phyloP scores from a whole-genome alignment of 1,140 invertebrate species.

The Vanessa atalanta region DNA sequence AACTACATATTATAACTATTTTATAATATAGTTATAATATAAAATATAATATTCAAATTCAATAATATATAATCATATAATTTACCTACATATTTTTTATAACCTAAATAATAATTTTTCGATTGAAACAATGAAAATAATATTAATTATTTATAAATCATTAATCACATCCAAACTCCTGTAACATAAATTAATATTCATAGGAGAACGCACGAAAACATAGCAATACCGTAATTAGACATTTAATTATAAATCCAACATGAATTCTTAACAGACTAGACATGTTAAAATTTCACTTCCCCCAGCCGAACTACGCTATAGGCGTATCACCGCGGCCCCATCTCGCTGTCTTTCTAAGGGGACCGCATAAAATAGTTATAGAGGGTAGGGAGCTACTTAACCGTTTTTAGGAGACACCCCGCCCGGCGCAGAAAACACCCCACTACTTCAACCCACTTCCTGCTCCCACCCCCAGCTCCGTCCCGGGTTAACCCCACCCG shows the following conservation, averaged over 20 bases:
- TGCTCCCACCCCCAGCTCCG: constrained; percentile 53
- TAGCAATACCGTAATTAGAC: constrained; percentile 69
- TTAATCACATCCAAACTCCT: background rate
- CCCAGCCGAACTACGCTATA: constrained; percentile 59
- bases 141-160: background rate
- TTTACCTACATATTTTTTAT: too few species aligned
- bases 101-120: too few species aligned
- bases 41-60: too few species aligned
- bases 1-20: too few species aligned
- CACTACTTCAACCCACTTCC: constrained; percentile 70
- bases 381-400: constrained; percentile 78
- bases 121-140: background rate
- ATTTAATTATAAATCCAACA: constrained; percentile 77
- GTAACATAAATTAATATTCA: constrained; percentile 33
- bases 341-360: constrained; percentile 79
- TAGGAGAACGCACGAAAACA: constrained; percentile 50
- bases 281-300: constrained; percentile 77
- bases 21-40: too few species aligned
- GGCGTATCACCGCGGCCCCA: constrained; percentile 66
- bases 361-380: constrained; percentile 80
- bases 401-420: constrained; percentile 80
- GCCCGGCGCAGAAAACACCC: constrained; percentile 61
- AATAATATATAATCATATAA: too few species aligned
- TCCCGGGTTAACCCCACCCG: constrained; percentile 39
- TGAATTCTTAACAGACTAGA: constrained; percentile 77